Evolutionary conservation across 2,797 vertebrate species (phyloP), one percentile per base, ranked within the genome.

Genomic region (Philypnodon macrostomus): DNA sequence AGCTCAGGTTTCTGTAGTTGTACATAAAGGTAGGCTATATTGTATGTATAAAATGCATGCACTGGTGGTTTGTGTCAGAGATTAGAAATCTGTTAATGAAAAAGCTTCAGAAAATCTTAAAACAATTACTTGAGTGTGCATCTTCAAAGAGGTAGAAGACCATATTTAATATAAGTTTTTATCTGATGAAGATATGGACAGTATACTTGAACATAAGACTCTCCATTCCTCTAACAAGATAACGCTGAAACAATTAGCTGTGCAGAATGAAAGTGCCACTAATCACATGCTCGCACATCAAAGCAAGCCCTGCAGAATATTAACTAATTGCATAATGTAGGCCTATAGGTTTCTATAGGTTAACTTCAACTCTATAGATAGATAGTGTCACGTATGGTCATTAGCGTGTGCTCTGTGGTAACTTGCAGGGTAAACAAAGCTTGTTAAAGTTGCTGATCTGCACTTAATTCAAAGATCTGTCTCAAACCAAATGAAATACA

Each of bases 111-210:
- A 67, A 63, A 75, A 58, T 57, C 64, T 52, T 53, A 40, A 78
- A n/a, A n/a, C n/a, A n/a, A 73, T 71, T 56, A 58, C 59, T 47
- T 68, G 60, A 33, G 79, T 80, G 31, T 64, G 58, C 68, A 75
- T 70, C 50, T 77, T 62, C 35, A 52, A 47, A 58, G 35, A 23
- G 47, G 53, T 52, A 68, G 65, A 62, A 59, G 34, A 42, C 29
- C 17, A 52, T 67, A 47, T 63, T 70, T 50, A 23, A 63, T 45
- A 27, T 48, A 27, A 13, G 15, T 11, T 10, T 50, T 53, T 55
- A 38, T 59, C 44, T 51, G 31, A 39, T 58, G 23, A 66, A 53
- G 50, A 59, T 39, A 36, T 61, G 60, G 32, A 15, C 37, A 37
- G 29, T 53, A 23, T 41, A 34, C 11, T 18, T 3, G 44, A 19